Evolutionary conservation across 2,113 vertebrate species (phyloP).

Genomic region (Ia io): DNA sequence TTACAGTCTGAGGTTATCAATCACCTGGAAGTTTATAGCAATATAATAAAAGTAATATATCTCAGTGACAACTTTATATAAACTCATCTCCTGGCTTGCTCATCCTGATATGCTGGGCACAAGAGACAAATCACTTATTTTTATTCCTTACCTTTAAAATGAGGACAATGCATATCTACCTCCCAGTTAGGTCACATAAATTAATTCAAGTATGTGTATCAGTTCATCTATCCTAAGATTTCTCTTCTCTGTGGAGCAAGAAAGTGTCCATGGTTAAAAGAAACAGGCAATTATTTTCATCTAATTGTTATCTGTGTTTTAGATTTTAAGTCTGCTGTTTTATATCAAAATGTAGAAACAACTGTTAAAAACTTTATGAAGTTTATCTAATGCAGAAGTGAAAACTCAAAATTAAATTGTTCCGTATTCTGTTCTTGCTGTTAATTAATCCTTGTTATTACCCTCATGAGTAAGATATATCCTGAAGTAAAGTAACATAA

Average conservation of each 20-base stretch:
- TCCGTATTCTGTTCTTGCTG: background rate
- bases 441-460: conserved; percentile 8
- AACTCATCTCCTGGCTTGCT: background rate
- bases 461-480: background rate
- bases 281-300: background rate
- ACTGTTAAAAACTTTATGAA: background rate
- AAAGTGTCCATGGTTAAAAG: background rate
- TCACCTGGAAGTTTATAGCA: background rate
- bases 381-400: background rate
- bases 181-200: background rate
- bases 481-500: background rate
- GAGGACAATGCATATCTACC: background rate
- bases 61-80: background rate
- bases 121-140: background rate
- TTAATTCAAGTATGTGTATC: background rate
- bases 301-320: background rate
- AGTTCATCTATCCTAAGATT: background rate
- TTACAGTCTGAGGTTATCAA: background rate
- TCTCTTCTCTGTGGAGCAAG: background rate
- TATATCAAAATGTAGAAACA: background rate
- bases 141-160: conserved; percentile 1
- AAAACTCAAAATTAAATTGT: background rate
- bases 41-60: background rate
- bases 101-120: background rate
- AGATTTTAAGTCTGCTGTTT: conserved; percentile 7